These are phyloP conservation scores for Esox lucius DNA, from an alignment of 2,797 vertebrate genomes.

Conservation along the genomic window DNA sequence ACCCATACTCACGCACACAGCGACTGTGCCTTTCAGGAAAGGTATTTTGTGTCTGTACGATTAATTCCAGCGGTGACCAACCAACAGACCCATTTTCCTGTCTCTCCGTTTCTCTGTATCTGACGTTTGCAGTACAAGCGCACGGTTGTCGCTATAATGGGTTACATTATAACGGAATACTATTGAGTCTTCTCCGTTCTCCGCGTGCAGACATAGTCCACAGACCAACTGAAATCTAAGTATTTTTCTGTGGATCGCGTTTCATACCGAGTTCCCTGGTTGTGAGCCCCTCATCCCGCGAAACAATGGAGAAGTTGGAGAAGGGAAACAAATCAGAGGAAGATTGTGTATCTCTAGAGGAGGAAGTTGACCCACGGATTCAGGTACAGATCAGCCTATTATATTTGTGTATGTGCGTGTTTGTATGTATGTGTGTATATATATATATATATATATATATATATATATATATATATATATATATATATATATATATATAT, in stretches of 20 bases:
- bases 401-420: background rate
- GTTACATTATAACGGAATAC: background rate
- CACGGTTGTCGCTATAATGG: background rate
- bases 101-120: background rate
- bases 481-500: too few relatives aligned
- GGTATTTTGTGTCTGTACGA: background rate
- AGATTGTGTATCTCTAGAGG: slow-evolving; percentile 67
- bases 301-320: slow-evolving; percentile 69
- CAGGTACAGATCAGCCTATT: slow-evolving; percentile 75
- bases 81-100: background rate
- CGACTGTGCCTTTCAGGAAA: background rate
- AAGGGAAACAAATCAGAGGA: slow-evolving; percentile 64
- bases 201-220: slow-evolving; percentile 25
- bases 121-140: background rate
- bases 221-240: slow-evolving; percentile 23
- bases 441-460: too few relatives aligned
- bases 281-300: background rate
- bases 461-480: too few relatives aligned
- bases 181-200: background rate
- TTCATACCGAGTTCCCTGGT: slow-evolving; percentile 15
- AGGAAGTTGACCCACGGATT: slow-evolving; percentile 91
- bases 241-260: slow-evolving; percentile 30
- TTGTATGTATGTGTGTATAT: background rate
- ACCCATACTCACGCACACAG: background rate
- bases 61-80: background rate